phyloP scores from a whole-genome alignment of 2,113 vertebrate species.

The Callospermophilus lateralis region DNA sequence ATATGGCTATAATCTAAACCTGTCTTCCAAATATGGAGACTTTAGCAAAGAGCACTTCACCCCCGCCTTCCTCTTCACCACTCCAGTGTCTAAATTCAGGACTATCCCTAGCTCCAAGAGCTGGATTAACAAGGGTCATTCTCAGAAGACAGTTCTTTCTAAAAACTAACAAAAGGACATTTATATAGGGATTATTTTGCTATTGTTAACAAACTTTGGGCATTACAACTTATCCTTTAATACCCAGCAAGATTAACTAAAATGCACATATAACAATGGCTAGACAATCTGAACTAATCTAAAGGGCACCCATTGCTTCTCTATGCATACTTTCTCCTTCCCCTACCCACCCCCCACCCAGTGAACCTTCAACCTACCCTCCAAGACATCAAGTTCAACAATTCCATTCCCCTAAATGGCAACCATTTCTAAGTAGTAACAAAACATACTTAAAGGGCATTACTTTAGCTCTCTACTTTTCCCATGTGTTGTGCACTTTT shows the following conservation, averaged over 20 bases:
- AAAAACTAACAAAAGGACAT: background rate
- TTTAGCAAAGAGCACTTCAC: background rate
- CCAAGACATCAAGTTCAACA: background rate
- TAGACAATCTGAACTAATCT: too few species aligned
- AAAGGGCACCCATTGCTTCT: too few species aligned
- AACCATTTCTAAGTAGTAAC: background rate
- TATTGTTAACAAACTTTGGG: too few species aligned
- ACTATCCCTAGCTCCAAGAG: too few species aligned
- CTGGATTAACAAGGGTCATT: background rate
- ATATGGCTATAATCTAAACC: too few species aligned
- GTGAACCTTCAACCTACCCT: too few species aligned
- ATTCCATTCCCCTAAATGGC: background rate
- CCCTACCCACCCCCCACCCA: too few species aligned
- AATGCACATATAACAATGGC: too few species aligned
- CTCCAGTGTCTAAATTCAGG: background rate
- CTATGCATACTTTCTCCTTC: too few species aligned
- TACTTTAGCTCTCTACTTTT: constrained; percentile 3
- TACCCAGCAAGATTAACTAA: too few species aligned
- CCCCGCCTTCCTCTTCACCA: background rate
- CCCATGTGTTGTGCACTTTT: background rate
- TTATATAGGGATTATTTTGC: background rate
- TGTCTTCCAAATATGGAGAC: too few species aligned
- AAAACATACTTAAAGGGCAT: background rate
- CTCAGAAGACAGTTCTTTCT: background rate
- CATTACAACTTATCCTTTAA: too few species aligned